phyloP scores from a whole-genome alignment of 2,888 invertebrate species.

The Oligia fasciuncula region DNA sequence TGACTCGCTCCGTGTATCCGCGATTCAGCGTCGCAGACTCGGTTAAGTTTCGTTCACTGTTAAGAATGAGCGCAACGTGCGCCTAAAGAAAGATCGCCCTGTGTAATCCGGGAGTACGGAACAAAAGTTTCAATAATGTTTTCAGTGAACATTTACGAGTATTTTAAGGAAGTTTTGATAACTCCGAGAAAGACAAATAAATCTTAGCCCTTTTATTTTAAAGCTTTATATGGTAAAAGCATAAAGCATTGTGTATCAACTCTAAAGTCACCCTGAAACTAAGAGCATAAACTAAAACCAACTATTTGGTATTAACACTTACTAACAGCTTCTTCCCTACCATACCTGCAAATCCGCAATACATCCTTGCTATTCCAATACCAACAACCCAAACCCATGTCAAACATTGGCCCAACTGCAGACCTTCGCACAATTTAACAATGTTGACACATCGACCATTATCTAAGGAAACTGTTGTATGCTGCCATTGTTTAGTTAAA shows the following conservation, averaged over 20 bases:
- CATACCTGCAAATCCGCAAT: not conserved
- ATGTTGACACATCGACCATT: slow-evolving; percentile 32
- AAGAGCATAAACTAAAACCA: not conserved
- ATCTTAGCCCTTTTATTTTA: not conserved
- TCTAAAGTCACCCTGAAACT: too few relatives aligned
- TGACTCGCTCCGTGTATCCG: not conserved
- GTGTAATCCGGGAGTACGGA: not conserved
- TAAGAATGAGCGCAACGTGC: too few relatives aligned
- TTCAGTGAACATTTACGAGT: not conserved
- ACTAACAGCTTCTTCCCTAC: too few relatives aligned
- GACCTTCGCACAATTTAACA: slow-evolving; percentile 44
- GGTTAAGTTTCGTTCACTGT: not conserved
- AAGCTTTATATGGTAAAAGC: too few relatives aligned
- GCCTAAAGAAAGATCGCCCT: too few relatives aligned
- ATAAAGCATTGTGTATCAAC: too few relatives aligned
- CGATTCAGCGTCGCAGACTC: not conserved
- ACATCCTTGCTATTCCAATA: slow-evolving; percentile 25
- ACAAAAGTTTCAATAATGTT: not conserved
- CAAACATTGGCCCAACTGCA: slow-evolving; percentile 34
- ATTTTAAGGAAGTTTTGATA: not conserved
- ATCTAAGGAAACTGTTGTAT: slow-evolving; percentile 38
- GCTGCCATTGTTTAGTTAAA: slow-evolving; percentile 36
- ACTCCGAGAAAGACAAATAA: not conserved
- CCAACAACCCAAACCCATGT: slow-evolving; percentile 35
- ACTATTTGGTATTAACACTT: not conserved